Base-by-base conservation (phyloP, 1,140 invertebrate species). In the Leptoteleia sp. region DNA sequence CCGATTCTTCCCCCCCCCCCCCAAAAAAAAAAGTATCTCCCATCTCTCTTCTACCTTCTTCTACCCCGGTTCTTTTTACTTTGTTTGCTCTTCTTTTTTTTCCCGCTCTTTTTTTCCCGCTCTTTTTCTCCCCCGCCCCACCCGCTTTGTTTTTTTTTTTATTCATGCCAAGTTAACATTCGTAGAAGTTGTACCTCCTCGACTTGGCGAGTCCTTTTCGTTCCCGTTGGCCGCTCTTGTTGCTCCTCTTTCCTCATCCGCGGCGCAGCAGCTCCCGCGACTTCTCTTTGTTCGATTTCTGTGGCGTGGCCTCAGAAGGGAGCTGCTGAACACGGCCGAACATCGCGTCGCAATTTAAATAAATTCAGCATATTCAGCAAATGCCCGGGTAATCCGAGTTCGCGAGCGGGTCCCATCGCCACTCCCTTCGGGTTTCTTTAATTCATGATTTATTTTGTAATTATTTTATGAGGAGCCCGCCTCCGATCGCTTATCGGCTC, bases 321-420 rank as follows among this genome's bases (percentile, higher is more conserved):
- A 88, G 87, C 87, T 88, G 87, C 86, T 86, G 83, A 88, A 89
- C 88, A 88, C 84, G 85, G 82, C 84, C 81, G 83, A 88, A 89
- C 87, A 89, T 88, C 84, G 85, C 82, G n/a, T 88, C 81, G 85
- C 84, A 86, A 89, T 88, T 89, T 88, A 88, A 89, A 89, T 89
- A 89, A 88, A 88, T 88, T 86, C 87, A 88, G n/a, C n/a, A n/a
- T n/a, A n/a, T n/a, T n/a, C n/a, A n/a, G n/a, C n/a, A n/a, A n/a
- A n/a, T n/a, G n/a, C 52, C 81, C 79, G 73, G 42, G 52, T 72
- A 70, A 64, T 48, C 59, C 42, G 25, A 70, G 68, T 81, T 79
- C 68, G 68, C 78, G 76, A 72, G 71, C 81, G 70, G 62, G 35
- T 33, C 42, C 22, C 22, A n/a, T 61, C 27, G 42, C 52, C 47